These are phyloP conservation scores for Poecilia latipinna DNA, from an alignment of 2,113 vertebrate genomes.

Conservation along the genomic window DNA sequence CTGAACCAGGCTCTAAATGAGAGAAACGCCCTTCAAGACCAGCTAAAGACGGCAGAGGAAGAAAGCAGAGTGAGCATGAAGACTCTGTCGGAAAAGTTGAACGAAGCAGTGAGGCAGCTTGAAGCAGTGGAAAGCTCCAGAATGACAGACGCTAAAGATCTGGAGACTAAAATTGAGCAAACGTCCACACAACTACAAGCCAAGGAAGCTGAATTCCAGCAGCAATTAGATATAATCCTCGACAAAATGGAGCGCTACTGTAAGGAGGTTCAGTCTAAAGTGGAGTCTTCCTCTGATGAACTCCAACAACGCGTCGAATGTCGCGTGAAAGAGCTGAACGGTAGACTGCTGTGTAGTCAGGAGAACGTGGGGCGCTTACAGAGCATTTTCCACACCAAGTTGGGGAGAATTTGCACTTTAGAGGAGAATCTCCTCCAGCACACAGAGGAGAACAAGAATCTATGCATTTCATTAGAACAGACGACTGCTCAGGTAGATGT, in stretches of 20 bases:
- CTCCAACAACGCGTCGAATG: conserved; percentile 78
- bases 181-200: conserved; percentile 69
- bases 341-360: conserved; percentile 81
- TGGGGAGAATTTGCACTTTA: conserved; percentile 79
- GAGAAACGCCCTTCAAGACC: conserved; percentile 80
- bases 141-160: conserved; percentile 78
- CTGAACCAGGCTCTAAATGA: conserved; percentile 82
- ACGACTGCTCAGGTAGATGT: conserved; percentile 82
- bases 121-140: conserved; percentile 74
- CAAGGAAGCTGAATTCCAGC: conserved; percentile 81
- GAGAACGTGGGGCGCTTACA: conserved; percentile 74
- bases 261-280: conserved; percentile 75
- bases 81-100: conserved; percentile 75
- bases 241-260: conserved; percentile 77
- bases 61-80: conserved; percentile 76
- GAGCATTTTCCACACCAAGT: conserved; percentile 78
- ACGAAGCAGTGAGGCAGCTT: conserved; percentile 78
- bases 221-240: conserved; percentile 66
- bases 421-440: conserved; percentile 83
- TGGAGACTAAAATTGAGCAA: conserved; percentile 81
- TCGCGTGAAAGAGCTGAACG: conserved; percentile 73
- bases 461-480: conserved; percentile 83
- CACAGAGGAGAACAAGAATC: conserved; percentile 78
- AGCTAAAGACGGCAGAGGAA: conserved; percentile 78
- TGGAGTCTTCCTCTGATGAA: conserved; percentile 79